A percentile compares a stretch with the other conserved stretches of the same genome.
Conservation (phyloP, 2,888 invertebrate species). For the Gonocerus acuteangulatus region DNA sequence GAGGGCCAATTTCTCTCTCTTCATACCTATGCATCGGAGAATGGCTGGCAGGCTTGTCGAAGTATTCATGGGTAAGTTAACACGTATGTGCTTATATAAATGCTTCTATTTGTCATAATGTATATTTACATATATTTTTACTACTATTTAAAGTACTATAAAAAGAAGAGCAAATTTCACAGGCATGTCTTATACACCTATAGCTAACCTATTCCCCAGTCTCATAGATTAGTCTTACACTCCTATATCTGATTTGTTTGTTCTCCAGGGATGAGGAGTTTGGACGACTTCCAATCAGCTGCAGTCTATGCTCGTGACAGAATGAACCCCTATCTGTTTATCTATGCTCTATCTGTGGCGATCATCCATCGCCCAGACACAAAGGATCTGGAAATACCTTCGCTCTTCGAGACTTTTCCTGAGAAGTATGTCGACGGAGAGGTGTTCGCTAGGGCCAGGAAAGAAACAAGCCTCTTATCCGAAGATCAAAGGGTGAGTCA, state of each 20-base stretch:
- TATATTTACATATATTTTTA: background rate
- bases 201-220: too few species aligned
- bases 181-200: too few species aligned
- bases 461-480: constrained; percentile 54
- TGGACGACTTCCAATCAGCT: constrained; percentile 63
- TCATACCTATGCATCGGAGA: constrained; percentile 62
- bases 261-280: constrained; percentile 55
- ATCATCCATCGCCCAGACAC: constrained; percentile 66
- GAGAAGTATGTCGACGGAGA: constrained; percentile 72
- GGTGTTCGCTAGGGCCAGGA: constrained; percentile 60
- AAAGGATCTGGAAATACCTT: constrained; percentile 60
- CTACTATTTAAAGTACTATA: background rate
- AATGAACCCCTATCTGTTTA: constrained; percentile 71
- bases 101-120: background rate
- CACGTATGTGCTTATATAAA: too few species aligned
- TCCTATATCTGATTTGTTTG: background rate
- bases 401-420: constrained; percentile 71
- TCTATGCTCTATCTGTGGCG: constrained; percentile 69
- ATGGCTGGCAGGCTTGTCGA: constrained; percentile 64
- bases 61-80: constrained; percentile 54
- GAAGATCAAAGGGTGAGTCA: constrained; percentile 38
- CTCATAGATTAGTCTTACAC: too few species aligned
- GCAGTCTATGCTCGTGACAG: constrained; percentile 63
- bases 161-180: too few species aligned
- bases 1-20: constrained; percentile 64